These are phyloP conservation scores for Xiphorhynchus elegans DNA, from an alignment of 2,113 vertebrate species.

Conservation along the genomic window DNA sequence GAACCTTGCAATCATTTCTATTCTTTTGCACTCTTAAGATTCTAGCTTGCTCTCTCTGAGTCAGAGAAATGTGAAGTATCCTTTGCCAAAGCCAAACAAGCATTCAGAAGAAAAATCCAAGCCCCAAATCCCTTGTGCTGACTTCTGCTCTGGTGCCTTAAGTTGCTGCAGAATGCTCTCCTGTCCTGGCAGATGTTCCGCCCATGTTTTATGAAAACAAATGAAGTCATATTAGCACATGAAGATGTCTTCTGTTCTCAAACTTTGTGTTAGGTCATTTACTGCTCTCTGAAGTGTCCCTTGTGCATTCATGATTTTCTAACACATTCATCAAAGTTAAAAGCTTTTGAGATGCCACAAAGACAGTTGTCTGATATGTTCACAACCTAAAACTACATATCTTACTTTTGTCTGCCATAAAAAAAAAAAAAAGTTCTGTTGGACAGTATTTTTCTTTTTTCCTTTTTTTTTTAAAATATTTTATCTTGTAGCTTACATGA, in stretches of 20 bases:
- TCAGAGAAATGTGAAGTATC: not conserved
- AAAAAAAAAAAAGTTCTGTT: not conserved
- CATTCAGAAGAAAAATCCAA: not conserved
- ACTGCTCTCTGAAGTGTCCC: slow-evolving; percentile 9
- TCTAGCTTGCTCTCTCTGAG: not conserved
- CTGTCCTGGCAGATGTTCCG: slow-evolving; percentile 49
- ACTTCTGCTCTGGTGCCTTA: not conserved
- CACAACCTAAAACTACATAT: not conserved
- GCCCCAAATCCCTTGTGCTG: not conserved
- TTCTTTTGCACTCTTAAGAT: not conserved
- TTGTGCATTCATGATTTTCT: slow-evolving; percentile 30
- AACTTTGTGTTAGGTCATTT: slow-evolving; percentile 23
- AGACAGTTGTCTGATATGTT: not conserved
- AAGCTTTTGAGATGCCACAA: not conserved
- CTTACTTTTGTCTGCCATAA: not conserved
- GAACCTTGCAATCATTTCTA: not conserved
- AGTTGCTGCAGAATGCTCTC: slow-evolving; percentile 4
- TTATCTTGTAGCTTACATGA: not conserved
- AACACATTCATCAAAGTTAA: not conserved
- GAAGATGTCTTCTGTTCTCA: slow-evolving; percentile 58
- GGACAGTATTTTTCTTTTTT: not conserved
- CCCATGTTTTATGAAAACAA: slow-evolving; percentile 46
- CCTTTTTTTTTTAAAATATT: not conserved
- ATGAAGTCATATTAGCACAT: slow-evolving; percentile 52
- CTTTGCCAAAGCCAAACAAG: not conserved